phyloP scores from a whole-genome alignment of 2,797 vertebrate genomes.

The Chaenodraco wilsoni region DNA sequence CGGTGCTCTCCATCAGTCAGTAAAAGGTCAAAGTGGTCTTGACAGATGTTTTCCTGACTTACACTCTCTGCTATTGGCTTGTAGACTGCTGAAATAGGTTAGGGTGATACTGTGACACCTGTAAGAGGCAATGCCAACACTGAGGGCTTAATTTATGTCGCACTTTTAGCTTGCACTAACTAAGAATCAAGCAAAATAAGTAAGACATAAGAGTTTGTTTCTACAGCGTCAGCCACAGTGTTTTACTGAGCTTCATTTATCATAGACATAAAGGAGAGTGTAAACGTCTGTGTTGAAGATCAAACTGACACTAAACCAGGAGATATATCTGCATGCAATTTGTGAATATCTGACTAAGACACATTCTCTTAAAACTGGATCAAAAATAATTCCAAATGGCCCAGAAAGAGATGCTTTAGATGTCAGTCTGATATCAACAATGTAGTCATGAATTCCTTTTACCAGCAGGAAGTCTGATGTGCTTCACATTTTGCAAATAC shows the following conservation, averaged over 20 bases:
- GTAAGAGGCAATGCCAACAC: neutral
- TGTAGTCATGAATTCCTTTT: slow-evolving; percentile 7
- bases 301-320: slow-evolving; percentile 28
- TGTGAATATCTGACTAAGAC: neutral
- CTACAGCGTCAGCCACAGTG: slow-evolving; percentile 6
- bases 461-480: slow-evolving; percentile 29
- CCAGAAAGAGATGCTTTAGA: slow-evolving; percentile 3
- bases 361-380: slow-evolving; percentile 9
- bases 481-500: slow-evolving; percentile 51
- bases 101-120: slow-evolving; percentile 17
- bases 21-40: slow-evolving; percentile 30
- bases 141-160: slow-evolving; percentile 22
- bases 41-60: slow-evolving; percentile 5
- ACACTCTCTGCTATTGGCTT: neutral
- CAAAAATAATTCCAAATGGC: slow-evolving; percentile 12
- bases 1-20: slow-evolving; percentile 16
- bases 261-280: slow-evolving; percentile 28
- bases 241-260: slow-evolving; percentile 40
- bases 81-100: slow-evolving; percentile 1
- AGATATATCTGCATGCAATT: neutral
- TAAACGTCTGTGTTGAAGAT: slow-evolving; percentile 17
- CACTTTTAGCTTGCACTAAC: slow-evolving; percentile 15
- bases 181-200: slow-evolving; percentile 21
- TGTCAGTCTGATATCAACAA: slow-evolving; percentile 23
- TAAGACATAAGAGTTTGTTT: slow-evolving; percentile 36